These are phyloP conservation scores for Rhaphigaster nebulosa DNA, from an alignment of 2,888 invertebrate genomes.

Conservation along the genomic window DNA sequence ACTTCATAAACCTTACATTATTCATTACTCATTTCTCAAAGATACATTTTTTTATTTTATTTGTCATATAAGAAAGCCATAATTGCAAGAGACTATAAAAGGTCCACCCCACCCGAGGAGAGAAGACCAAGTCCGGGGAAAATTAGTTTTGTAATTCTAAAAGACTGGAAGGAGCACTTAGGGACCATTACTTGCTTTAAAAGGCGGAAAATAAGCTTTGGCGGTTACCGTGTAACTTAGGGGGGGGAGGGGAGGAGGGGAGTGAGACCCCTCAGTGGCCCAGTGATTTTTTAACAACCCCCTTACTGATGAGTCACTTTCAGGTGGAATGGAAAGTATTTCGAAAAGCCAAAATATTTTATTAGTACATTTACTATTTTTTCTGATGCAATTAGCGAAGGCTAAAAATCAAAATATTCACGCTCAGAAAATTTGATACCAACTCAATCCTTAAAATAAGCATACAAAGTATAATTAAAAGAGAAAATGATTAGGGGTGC, in stretches of 20 bases:
- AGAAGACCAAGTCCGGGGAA: not conserved
- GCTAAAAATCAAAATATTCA: no score
- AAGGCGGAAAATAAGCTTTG: slow-evolving; percentile 53
- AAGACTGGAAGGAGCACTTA: slow-evolving; percentile 17
- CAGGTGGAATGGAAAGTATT: not conserved
- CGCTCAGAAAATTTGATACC: no score
- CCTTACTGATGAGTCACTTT: not conserved
- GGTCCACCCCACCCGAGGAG: not conserved
- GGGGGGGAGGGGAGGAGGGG: not conserved
- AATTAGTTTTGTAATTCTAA: slow-evolving; percentile 43
- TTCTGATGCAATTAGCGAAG: no score
- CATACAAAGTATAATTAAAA: no score
- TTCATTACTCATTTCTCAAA: not conserved
- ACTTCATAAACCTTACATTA: not conserved
- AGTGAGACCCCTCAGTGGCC: not conserved
- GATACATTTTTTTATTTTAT: not conserved
- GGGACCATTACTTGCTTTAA: slow-evolving; percentile 31
- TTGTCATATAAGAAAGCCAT: not conserved
- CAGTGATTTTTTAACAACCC: not conserved
- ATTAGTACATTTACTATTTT: no score
- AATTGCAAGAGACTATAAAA: slow-evolving; percentile 1
- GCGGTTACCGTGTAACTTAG: slow-evolving; percentile 25
- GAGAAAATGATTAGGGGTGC: no score
- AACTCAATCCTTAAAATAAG: no score
- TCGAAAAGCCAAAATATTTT: not conserved